Conservation (phyloP, 2,888 invertebrate genomes). For the Caenorhabditis sulstoni region DNA sequence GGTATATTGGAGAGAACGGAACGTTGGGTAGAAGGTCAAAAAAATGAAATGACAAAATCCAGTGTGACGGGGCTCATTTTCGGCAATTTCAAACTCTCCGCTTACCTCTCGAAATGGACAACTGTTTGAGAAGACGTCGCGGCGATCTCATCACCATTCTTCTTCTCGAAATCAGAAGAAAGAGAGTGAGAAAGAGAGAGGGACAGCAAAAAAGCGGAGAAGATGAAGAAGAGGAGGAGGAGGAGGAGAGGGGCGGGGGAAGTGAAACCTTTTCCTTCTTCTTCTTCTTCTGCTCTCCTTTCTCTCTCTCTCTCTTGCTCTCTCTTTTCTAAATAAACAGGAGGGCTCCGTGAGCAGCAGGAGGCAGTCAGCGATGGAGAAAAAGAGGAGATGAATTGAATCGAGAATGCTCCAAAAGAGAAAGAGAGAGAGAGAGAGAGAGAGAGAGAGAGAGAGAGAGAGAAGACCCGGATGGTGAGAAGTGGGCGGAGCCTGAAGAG, state of each 20-base stretch:
- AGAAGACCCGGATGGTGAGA: conserved; percentile 21
- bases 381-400: conserved; percentile 44
- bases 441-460: background rate
- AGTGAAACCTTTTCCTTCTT: too few relatives aligned
- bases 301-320: background rate
- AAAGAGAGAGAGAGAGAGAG: background rate
- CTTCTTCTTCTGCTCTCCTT: too few relatives aligned
- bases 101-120: conserved; percentile 61
- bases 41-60: too few relatives aligned
- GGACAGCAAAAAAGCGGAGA: too few relatives aligned
- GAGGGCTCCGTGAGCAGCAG: background rate
- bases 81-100: background rate
- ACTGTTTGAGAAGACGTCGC: conserved; percentile 63
- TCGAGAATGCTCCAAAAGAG: conserved; percentile 11
- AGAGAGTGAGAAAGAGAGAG: background rate
- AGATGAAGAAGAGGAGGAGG: too few relatives aligned
- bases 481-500: too few relatives aligned
- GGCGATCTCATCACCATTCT: conserved; percentile 66
- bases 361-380: conserved; percentile 1
- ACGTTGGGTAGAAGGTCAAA: too few relatives aligned
- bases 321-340: conserved; percentile 22
- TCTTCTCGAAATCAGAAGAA: background rate
- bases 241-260: too few relatives aligned
- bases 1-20: too few relatives aligned
- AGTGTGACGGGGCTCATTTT: conserved; percentile 1